Evolutionary conservation across 2,797 vertebrate species (phyloP).

Genomic region (Arremon aurantiirostris): DNA sequence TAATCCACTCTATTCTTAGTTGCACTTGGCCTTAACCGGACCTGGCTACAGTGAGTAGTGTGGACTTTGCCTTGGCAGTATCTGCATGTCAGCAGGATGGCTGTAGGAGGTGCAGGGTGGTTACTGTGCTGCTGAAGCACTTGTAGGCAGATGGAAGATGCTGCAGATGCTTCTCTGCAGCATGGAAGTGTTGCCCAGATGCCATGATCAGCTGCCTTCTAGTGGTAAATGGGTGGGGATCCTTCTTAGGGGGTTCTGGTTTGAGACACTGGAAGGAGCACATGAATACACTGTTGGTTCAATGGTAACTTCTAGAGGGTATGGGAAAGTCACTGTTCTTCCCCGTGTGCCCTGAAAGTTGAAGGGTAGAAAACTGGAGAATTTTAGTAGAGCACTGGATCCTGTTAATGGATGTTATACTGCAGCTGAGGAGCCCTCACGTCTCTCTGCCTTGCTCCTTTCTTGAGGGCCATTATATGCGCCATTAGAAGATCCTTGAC

Average conservation of each 20-base stretch:
- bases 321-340: not conserved
- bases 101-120: not conserved
- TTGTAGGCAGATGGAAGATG: not conserved
- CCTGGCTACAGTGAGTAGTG: not conserved
- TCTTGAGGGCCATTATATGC: not conserved
- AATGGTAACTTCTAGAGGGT: not conserved
- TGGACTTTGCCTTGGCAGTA: not conserved
- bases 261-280: not conserved
- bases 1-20: not conserved
- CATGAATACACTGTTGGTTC: not conserved
- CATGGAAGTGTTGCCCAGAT: not conserved
- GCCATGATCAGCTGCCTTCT: not conserved
- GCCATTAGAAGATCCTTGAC: constrained; percentile 27
- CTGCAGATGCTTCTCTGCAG: not conserved
- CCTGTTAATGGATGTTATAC: not conserved
- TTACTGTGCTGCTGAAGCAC: not conserved
- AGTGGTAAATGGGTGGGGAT: not conserved
- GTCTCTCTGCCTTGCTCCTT: not conserved
- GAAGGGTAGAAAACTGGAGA: not conserved
- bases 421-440: not conserved
- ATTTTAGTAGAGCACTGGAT: not conserved
- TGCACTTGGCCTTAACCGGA: not conserved
- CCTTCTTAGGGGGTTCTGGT: not conserved
- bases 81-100: not conserved
- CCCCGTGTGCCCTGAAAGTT: not conserved